A percentile compares a stretch with the other conserved stretches of the same genome.
These are phyloP conservation scores for Sarcoramphus papa DNA, from an alignment of 2,797 vertebrate genomes.

Conservation along the genomic window DNA sequence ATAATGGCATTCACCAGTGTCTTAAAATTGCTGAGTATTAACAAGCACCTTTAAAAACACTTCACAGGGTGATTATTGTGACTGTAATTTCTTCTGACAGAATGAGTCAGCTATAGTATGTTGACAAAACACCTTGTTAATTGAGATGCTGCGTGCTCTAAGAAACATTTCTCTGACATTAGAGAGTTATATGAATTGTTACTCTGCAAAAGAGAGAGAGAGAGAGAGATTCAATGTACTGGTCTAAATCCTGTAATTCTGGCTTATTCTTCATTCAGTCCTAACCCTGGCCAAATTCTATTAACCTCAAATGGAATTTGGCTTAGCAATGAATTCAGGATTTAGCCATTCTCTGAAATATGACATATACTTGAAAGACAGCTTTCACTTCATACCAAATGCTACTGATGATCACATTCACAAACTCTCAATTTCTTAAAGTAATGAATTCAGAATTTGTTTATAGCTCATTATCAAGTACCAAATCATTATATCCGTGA, in stretches of 20 bases:
- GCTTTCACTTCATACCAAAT: neutral
- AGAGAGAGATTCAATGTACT: neutral
- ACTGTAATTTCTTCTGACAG: neutral
- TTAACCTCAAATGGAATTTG: neutral
- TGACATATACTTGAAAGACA: neutral
- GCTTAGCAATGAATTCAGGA: neutral
- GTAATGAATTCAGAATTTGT: neutral
- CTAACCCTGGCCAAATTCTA: neutral
- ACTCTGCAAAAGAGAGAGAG: neutral
- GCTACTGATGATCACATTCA: neutral
- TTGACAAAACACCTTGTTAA: neutral
- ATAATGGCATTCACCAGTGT: neutral
- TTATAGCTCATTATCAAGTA: neutral
- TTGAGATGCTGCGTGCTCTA: neutral
- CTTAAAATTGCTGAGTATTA: slow-evolving; percentile 11
- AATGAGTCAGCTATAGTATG: neutral
- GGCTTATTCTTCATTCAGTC: neutral
- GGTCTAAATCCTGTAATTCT: neutral
- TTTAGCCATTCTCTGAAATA: neutral
- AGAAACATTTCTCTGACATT: neutral
- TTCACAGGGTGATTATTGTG: neutral
- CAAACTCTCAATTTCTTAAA: neutral
- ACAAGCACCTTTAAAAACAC: slow-evolving; percentile 22
- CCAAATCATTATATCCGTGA: neutral
- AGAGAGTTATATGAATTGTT: neutral